Percentiles rank a stretch among this genome's conserved stretches.
These are phyloP conservation scores for Cataglyphis altisquamis DNA, from an alignment of 2,888 invertebrate species.

Conservation along the genomic window DNA sequence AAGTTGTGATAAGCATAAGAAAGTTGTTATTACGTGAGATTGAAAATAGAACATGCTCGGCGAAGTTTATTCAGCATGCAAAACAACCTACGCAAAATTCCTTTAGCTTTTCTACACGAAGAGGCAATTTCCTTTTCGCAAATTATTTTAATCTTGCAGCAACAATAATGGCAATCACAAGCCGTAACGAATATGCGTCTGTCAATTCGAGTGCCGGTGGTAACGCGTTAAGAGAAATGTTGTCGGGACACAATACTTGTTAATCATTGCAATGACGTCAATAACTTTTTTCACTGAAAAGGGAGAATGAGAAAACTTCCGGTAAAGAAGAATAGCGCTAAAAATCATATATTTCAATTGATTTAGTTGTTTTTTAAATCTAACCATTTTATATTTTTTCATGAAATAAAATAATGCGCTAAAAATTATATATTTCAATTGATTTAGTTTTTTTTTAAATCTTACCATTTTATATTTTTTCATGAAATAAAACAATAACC, in stretches of 20 bases:
- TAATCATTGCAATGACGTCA: constrained; percentile 34
- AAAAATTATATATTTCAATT: constrained; percentile 27
- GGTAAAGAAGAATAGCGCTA: constrained; percentile 4
- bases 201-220: constrained; percentile 15
- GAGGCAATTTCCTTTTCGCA: constrained; percentile 48
- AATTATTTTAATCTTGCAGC: constrained; percentile 49
- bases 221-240: constrained; percentile 36
- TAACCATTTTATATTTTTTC: neutral
- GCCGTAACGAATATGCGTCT: constrained; percentile 30
- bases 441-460: constrained; percentile 30
- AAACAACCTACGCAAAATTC: constrained; percentile 33
- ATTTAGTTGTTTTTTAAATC: constrained; percentile 29
- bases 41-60: constrained; percentile 26
- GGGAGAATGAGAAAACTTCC: neutral
- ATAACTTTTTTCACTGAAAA: constrained; percentile 7
- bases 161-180: constrained; percentile 44
- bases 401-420: neutral
- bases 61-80: constrained; percentile 16
- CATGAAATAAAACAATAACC: neutral
- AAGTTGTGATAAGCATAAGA: constrained; percentile 35
- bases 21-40: constrained; percentile 35
- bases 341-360: constrained; percentile 24
- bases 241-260: constrained; percentile 29
- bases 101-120: constrained; percentile 40
- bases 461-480: neutral